Percentiles rank a stretch among this genome's conserved stretches.
phyloP scores from a whole-genome alignment of 2,113 vertebrate genomes.

The Sturnira hondurensis region DNA sequence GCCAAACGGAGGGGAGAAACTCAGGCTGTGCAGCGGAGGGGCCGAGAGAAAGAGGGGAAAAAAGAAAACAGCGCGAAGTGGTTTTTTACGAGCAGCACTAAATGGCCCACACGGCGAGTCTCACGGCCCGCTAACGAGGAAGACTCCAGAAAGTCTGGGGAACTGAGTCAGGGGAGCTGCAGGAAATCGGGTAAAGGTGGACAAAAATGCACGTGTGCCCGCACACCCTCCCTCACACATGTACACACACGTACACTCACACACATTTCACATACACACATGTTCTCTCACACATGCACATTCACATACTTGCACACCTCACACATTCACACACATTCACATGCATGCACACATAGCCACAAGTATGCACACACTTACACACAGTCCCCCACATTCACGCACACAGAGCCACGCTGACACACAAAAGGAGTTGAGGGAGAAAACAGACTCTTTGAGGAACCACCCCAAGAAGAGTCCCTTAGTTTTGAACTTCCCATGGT shows the following conservation, averaged over 20 bases:
- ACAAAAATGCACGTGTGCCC: background rate
- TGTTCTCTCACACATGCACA: background rate
- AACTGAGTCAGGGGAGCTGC: slow-evolving; percentile 59
- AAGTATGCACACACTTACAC: background rate
- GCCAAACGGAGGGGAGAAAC: background rate
- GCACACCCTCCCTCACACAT: background rate
- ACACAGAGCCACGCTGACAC: background rate
- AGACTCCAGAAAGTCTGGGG: slow-evolving; percentile 75
- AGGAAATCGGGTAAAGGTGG: slow-evolving; percentile 41
- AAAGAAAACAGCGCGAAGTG: slow-evolving; percentile 66
- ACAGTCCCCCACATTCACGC: background rate
- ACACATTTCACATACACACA: background rate
- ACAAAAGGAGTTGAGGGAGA: background rate
- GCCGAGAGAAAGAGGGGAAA: background rate
- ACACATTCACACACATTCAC: background rate
- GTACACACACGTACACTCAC: background rate
- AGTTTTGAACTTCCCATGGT: background rate
- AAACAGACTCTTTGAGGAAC: background rate
- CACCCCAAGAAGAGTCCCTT: background rate
- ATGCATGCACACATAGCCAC: background rate
- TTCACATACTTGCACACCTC: too few species aligned
- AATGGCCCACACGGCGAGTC: slow-evolving; percentile 73
- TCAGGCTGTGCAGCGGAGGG: slow-evolving; percentile 35
- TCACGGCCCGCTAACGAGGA: slow-evolving; percentile 56
- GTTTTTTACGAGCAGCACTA: slow-evolving; percentile 68